A percentile compares a stretch with the other conserved stretches of the same genome.
phyloP scores from a whole-genome alignment of 2,797 vertebrate genomes.

The Silurus lanzhouensis region DNA sequence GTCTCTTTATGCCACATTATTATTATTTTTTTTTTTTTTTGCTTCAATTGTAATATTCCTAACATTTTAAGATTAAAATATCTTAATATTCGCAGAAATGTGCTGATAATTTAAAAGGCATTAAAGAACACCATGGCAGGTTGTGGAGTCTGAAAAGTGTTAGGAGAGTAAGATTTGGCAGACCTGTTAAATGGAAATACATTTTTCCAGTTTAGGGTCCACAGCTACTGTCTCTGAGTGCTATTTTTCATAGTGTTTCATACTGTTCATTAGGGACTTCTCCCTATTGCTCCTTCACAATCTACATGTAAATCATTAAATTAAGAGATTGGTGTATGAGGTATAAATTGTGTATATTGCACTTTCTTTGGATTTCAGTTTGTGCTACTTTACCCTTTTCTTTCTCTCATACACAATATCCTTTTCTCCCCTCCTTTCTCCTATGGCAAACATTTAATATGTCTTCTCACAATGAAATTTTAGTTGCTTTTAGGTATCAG shows the following conservation, averaged over 20 bases:
- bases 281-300: neutral
- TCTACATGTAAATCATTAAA: neutral
- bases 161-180: constrained; percentile 4
- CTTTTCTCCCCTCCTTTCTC: constrained; percentile 29
- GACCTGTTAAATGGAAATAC: neutral
- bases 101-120: neutral
- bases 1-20: neutral
- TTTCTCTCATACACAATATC: constrained; percentile 16
- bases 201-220: neutral
- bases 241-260: neutral
- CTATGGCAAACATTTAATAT: constrained; percentile 23
- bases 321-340: constrained; percentile 65
- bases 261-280: neutral
- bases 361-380: constrained; percentile 79
- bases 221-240: neutral
- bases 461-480: constrained; percentile 16
- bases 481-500: neutral
- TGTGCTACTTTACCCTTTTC: constrained; percentile 47
- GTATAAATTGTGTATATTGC: constrained; percentile 80
- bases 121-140: neutral
- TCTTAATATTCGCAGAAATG: constrained; percentile 12
- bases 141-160: neutral
- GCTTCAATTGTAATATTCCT: neutral
- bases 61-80: neutral
- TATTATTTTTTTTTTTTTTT: neutral